Evolutionary conservation across 1,140 invertebrate species (phyloP), one percentile per base, ranked within the genome.

Genomic region (Sitodiplosis mosellana): DNA sequence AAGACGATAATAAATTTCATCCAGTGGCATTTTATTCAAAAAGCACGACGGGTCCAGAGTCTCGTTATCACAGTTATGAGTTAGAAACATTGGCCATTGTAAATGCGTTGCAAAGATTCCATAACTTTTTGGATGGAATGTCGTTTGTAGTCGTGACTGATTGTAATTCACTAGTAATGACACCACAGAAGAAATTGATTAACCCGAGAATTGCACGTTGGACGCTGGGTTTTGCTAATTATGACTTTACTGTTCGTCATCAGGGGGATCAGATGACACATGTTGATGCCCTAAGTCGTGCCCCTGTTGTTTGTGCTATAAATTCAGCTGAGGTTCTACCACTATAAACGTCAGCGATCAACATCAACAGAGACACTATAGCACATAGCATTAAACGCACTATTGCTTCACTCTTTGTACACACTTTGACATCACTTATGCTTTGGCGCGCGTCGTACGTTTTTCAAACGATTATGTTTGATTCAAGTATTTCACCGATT

Each of bases 11-110:
- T 18, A 50, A 52, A 40, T 46, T 55, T 33, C 59, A 61, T 52
- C 65, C 57, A 11, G 51, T 71, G 5, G 56, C 59, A 10, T 72
- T 67, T 54, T 65, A 64, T 48, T 65, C 65, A 45, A 54, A 63
- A 20, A 54, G 56, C 33, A 60, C 70, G 7, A 56, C 53, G 14
- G 52, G 54, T 2, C 48, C 55, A 14, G 69, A 74, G 55, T 54
- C 37, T 12, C 62, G 64, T 34, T 73, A 69, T 48, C 54, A 51
- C 6, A 65, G 59, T 45, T 69, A 67, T 46, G 64, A 74, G 52
- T 51, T 68, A 45, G 69, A 75, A 57, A 62, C 62, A 22, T 52
- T 75, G 27, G 68, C 70, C 0, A 64, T 74, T 10, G 56, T 72
- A 6, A 59, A 59, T 55, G 67, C 66, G 1, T 53, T 75, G 3